Conservation (phyloP, 2,113 vertebrate genomes). For the Semnornis frantzii region DNA sequence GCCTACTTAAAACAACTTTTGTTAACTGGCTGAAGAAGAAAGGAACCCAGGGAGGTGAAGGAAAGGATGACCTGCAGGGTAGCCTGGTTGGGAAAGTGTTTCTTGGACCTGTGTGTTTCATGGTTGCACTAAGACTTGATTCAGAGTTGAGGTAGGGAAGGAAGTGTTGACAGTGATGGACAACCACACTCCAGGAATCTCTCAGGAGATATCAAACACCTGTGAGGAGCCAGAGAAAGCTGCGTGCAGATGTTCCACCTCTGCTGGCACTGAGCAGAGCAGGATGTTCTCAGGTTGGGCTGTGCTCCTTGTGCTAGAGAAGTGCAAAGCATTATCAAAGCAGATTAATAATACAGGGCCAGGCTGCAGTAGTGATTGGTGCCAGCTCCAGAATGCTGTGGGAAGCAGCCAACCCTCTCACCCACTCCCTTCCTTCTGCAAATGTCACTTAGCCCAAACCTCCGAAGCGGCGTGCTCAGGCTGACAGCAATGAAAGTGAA, state of each 20-base stretch:
- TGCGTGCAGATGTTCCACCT: background rate
- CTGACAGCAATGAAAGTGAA: constrained; percentile 51
- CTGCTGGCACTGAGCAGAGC: background rate
- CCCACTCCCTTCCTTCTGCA: constrained; percentile 49
- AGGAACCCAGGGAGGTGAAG: background rate
- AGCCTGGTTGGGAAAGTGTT: background rate
- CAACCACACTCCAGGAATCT: background rate
- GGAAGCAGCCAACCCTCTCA: constrained; percentile 28
- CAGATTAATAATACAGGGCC: background rate
- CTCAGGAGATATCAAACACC: background rate
- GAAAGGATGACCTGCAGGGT: background rate
- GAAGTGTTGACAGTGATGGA: constrained; percentile 18
- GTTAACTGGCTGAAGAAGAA: background rate
- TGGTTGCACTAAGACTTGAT: background rate
- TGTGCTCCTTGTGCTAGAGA: background rate
- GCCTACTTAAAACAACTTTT: background rate
- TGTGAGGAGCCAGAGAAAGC: background rate
- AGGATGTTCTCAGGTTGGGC: background rate
- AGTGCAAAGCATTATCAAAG: background rate
- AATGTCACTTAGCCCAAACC: constrained; percentile 43
- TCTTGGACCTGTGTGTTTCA: background rate
- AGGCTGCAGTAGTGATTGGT: background rate
- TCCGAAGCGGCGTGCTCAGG: background rate
- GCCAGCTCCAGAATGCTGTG: constrained; percentile 12
- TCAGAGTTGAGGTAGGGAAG: background rate